Evolutionary conservation across 2,888 invertebrate genomes (phyloP), one percentile per base, ranked within the genome.

Genomic region (Lepidochrysops patricia): DNA sequence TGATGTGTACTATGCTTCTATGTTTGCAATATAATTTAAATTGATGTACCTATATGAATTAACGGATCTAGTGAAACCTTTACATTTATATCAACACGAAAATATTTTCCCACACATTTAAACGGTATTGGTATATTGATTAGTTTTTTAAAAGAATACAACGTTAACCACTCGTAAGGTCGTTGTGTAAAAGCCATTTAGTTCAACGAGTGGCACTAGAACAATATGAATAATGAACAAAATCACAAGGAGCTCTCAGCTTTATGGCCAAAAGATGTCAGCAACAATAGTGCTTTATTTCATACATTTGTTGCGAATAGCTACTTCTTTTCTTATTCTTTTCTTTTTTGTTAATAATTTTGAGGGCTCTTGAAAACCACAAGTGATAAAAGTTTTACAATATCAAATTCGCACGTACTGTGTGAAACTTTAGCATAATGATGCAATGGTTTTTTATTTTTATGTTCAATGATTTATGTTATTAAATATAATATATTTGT

Each of bases 251-350:
- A 70, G 72, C 74, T 71, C 84, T 86, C 74, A 61, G 74, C 74
- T 77, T 83, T 84, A 76, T 84, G 69, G 63, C 70, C 60, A 72
- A 81, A 88, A 88, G 87, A 88, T 87, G 87, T 84, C 77, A 74
- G 79, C 69, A 72, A 85, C 83, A 85, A 86, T 76, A 66, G 69
- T 66, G 70, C 71, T 72, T 81, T 83, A 81, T 79, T 82, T 81
- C 82, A 82, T 84, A 84, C 84, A 80, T 81, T 85, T 85, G 84
- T 85, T 77, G 72, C 86, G 70, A 74, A 79, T 81, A 83, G 73
- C 74, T 74, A 70, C 80, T 78, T 82, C 74, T 70, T 78, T 84
- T 76, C 74, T 73, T 71, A 68, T 74, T 74, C 71, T 71, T 76
- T 71, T 65, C 68, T 64, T 65, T 59, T 67, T 69, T 72, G 73